These are phyloP conservation scores for Heteronetta atricapilla DNA, from an alignment of 2,113 vertebrate genomes.

Conservation along the genomic window DNA sequence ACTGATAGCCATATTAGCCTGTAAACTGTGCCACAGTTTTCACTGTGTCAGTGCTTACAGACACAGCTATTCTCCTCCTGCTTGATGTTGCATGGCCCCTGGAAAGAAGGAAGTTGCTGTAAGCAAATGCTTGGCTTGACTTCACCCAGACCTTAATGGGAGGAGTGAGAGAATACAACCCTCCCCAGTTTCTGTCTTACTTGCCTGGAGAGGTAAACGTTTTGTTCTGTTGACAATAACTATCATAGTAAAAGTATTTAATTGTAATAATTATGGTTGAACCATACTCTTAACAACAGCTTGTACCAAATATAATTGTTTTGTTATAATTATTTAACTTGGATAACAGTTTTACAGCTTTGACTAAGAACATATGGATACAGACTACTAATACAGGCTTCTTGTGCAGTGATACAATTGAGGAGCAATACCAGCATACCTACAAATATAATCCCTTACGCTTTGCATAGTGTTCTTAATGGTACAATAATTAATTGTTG, in stretches of 20 bases:
- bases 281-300: not conserved
- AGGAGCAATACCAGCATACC: not conserved
- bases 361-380: not conserved
- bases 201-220: not conserved
- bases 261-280: not conserved
- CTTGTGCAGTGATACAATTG: not conserved
- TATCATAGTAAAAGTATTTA: not conserved
- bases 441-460: not conserved
- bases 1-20: accelerated
- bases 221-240: not conserved
- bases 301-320: not conserved
- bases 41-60: not conserved
- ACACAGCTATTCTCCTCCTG: not conserved
- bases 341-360: not conserved
- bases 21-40: not conserved
- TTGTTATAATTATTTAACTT: not conserved
- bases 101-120: not conserved
- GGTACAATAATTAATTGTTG: not conserved
- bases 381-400: not conserved
- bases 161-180: not conserved
- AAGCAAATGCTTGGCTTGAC: not conserved
- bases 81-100: not conserved
- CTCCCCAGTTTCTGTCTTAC: not conserved
- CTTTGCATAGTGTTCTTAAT: not conserved
- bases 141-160: not conserved